A percentile compares a stretch with the other conserved stretches of the same genome.
These are phyloP conservation scores for Rhopalosiphum maidis DNA, from an alignment of 1,140 invertebrate species.

Conservation along the genomic window DNA sequence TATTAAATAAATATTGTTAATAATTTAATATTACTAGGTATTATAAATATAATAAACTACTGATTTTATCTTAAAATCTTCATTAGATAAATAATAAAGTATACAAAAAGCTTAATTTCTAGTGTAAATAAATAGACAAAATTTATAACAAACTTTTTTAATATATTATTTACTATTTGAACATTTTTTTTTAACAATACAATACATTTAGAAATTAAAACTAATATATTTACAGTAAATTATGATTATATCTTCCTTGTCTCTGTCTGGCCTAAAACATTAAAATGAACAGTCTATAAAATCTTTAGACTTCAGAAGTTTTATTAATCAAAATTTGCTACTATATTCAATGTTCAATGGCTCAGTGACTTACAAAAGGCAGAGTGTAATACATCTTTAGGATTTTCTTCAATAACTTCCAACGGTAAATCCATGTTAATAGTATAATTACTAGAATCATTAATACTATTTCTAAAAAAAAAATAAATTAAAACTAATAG, in stretches of 20 bases:
- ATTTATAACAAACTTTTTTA: no score
- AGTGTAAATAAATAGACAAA: no score
- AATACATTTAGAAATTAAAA: background rate
- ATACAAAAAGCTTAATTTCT: no score
- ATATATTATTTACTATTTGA: no score
- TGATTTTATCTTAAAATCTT: no score
- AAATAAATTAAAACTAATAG: background rate
- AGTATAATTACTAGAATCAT: background rate
- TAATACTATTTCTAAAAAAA: background rate
- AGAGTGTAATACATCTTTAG: background rate
- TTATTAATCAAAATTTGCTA: background rate
- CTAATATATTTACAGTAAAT: background rate
- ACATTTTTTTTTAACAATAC: background rate
- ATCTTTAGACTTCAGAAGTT: background rate
- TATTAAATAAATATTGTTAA: no score
- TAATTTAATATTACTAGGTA: no score
- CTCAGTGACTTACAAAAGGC: background rate
- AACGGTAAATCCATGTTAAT: constrained; percentile 10
- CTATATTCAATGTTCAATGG: background rate
- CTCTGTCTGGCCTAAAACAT: background rate
- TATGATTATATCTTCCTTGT: background rate
- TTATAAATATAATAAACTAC: no score
- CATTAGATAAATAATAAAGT: no score
- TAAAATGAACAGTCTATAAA: background rate
- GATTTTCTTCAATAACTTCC: background rate